phyloP scores from a whole-genome alignment of 2,113 vertebrate genomes.

The Eretmodus cyanostictus region DNA sequence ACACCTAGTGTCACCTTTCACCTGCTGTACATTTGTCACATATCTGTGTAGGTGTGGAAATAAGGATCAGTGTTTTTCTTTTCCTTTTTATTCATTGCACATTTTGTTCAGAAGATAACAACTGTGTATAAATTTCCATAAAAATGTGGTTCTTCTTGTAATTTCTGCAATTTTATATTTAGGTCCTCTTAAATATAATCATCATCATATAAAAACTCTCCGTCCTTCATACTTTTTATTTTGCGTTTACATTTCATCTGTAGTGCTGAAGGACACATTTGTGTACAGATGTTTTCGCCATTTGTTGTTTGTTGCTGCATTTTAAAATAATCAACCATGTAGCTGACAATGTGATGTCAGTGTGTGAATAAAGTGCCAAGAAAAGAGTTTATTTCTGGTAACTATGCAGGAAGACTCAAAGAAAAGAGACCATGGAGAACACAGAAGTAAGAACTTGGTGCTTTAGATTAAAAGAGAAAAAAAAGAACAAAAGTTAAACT shows the following conservation, averaged over 20 bases:
- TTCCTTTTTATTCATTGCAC: background rate
- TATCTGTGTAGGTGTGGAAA: rapidly evolving
- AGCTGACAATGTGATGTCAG: background rate
- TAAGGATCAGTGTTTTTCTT: rapidly evolving
- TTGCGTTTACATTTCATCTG: rapidly evolving
- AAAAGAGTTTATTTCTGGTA: background rate
- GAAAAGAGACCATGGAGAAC: background rate
- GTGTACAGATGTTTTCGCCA: background rate
- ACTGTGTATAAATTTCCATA: rapidly evolving
- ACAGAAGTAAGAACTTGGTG: rapidly evolving
- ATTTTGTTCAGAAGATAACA: rapidly evolving
- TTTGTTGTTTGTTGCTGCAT: background rate
- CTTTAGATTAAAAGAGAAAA: background rate
- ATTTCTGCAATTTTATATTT: rapidly evolving
- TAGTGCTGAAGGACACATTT: rapidly evolving
- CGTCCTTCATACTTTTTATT: rapidly evolving
- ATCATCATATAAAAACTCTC: background rate
- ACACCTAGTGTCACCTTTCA: background rate
- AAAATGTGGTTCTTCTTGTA: rapidly evolving
- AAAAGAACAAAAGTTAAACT: background rate
- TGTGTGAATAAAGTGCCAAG: background rate
- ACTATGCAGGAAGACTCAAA: background rate
- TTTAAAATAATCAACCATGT: rapidly evolving
- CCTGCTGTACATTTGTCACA: rapidly evolving
- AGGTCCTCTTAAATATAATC: background rate